A percentile compares a stretch with the other conserved stretches of the same genome.
Evolutionary conservation across 2,797 vertebrate species (phyloP).

Genomic region (Chelmon rostratus): DNA sequence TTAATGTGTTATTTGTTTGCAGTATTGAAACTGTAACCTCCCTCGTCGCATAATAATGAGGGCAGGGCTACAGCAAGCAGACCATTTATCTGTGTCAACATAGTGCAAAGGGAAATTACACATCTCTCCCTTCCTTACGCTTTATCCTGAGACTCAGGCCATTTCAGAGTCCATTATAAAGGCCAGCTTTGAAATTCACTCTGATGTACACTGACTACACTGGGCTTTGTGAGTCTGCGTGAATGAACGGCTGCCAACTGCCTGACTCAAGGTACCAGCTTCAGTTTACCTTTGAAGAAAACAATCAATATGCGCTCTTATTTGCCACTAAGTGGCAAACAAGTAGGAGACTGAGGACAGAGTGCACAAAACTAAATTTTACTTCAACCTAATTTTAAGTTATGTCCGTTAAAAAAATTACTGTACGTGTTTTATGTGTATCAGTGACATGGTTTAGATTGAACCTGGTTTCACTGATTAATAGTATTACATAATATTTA

Average conservation of each 20-base stretch:
- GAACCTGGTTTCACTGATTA: not conserved
- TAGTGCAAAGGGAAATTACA: slow-evolving; percentile 50
- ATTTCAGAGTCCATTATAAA: slow-evolving; percentile 52
- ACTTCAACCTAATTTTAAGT: not conserved
- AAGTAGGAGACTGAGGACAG: not conserved
- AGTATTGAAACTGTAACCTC: slow-evolving; percentile 54
- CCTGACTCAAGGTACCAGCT: slow-evolving; percentile 35
- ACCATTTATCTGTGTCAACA: slow-evolving; percentile 69
- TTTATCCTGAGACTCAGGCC: slow-evolving; percentile 31
- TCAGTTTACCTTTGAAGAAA: slow-evolving; percentile 42
- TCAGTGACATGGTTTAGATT: not conserved
- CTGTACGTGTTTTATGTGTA: not conserved
- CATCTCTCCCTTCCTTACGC: slow-evolving; percentile 33
- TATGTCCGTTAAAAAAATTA: too few species aligned
- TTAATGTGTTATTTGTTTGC: slow-evolving; percentile 71
- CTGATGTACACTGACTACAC: slow-evolving; percentile 40
- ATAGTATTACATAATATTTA: not conserved
- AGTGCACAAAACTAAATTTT: slow-evolving; percentile 5
- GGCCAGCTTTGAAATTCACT: slow-evolving; percentile 49
- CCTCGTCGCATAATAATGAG: slow-evolving; percentile 66
- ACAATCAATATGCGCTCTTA: slow-evolving; percentile 35
- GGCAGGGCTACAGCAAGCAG: slow-evolving; percentile 30
- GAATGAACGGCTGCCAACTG: slow-evolving; percentile 49
- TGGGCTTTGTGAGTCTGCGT: slow-evolving; percentile 32
- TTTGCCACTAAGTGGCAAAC: slow-evolving; percentile 27